Conservation (phyloP, 2,888 invertebrate genomes). For the Drosophila hamatofila region DNA sequence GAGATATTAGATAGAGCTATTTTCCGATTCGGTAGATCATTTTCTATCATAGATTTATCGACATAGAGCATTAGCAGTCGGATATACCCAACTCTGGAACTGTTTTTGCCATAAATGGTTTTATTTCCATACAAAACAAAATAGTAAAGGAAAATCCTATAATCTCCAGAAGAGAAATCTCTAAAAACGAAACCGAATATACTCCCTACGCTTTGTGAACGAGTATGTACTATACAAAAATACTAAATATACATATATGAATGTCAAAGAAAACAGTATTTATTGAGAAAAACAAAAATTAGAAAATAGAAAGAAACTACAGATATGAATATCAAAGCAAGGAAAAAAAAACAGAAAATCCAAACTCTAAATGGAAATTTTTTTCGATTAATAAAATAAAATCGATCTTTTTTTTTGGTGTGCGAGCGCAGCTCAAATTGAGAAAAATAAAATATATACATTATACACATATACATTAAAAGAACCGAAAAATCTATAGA, state of each 20-base stretch:
- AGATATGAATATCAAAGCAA: background rate
- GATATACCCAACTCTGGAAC: no score
- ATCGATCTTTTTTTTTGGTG: background rate
- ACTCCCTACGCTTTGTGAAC: background rate
- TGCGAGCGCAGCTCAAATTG: slow-evolving; percentile 38
- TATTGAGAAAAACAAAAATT: background rate
- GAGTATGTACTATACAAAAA: slow-evolving; percentile 3
- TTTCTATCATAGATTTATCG: background rate
- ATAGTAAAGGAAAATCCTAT: no score
- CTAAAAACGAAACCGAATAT: background rate
- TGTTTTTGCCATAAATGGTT: no score
- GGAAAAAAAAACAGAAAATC: background rate
- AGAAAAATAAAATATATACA: background rate
- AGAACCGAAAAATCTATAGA: background rate
- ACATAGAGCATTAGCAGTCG: no score
- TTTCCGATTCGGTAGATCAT: background rate
- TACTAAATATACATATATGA: slow-evolving; percentile 4
- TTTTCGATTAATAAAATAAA: slow-evolving; percentile 8
- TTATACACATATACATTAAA: background rate
- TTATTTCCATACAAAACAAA: background rate
- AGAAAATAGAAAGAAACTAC: background rate
- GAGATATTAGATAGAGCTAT: background rate
- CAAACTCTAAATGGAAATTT: background rate
- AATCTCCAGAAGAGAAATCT: background rate
- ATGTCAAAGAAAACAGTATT: slow-evolving; percentile 19